Evolutionary conservation across 1,140 invertebrate genomes (phyloP), one percentile per base, ranked within the genome.

Genomic region (Drosophila grimshawi): DNA sequence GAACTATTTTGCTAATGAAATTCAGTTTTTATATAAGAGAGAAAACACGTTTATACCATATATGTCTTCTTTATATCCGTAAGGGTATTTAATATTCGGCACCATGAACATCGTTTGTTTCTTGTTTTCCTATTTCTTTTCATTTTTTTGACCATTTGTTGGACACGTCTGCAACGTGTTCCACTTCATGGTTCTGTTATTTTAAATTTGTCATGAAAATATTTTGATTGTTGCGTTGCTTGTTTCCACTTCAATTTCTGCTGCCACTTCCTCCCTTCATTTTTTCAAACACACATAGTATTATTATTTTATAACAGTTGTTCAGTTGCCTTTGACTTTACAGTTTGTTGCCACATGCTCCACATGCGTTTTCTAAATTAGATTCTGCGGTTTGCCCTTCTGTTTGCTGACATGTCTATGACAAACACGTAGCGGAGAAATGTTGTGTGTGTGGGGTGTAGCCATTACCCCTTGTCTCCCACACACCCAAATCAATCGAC

Each of bases 181-280:
- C 80, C 88, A 80, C 74, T 81, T 88, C 80, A 81, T 75, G 83
- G 66, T 66, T 91, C 70, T 91, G 80, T 88, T 91, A 80, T 79
- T 90, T 91, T 82, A 90, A 89, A 90, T 91, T 91, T 90, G 86
- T 90, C 83, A 90, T 83, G 82, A 91, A 91, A 90, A 91, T 91
- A 90, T 90, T 91, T 90, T 72, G 76, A 90, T 86, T 80, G 83
- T 82, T 82, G 80, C 75, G 67, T 66, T 45, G 39, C 11, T 57
- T 57, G 69, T 80, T 80, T 72, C 57, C 62, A 45, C 55, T 45
- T 41, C 56, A n/a, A 39, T 30, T 63, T 65, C 48, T 29, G 39
- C 61, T 46, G 51, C 8, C 30, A 3, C 30, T 37, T 11, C 43
- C 29, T 48, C 27, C 19, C 27, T 46, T 56, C 41, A 37, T 10